A percentile compares a stretch with the other conserved stretches of the same genome.
These are phyloP conservation scores for Pseudomyrmex gracilis DNA, from an alignment of 1,140 invertebrate species.

Conservation along the genomic window DNA sequence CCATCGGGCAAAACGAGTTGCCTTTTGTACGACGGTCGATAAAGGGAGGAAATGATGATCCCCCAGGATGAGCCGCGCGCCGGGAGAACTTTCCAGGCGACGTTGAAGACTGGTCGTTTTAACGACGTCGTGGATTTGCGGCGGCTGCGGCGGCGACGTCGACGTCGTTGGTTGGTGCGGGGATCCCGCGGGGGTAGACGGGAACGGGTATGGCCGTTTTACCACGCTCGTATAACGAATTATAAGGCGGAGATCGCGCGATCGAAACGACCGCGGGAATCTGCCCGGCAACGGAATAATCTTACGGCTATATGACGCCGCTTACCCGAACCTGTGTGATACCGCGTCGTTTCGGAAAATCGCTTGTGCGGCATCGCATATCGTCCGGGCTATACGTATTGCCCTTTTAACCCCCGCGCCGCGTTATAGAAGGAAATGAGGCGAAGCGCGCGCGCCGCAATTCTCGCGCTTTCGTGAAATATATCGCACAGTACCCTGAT, in stretches of 20 bases:
- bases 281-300: slow-evolving; percentile 22
- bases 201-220: slow-evolving; percentile 48
- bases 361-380: slow-evolving; percentile 14
- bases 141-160: not conserved
- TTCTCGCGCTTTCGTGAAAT: not conserved
- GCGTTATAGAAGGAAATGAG: not conserved
- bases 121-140: slow-evolving; percentile 63
- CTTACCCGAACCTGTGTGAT: slow-evolving; percentile 2
- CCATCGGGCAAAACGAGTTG: slow-evolving; percentile 78
- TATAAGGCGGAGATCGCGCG: slow-evolving; percentile 37
- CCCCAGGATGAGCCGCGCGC: slow-evolving; percentile 56
- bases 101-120: slow-evolving; percentile 49
- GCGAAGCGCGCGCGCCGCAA: not conserved
- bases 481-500: not conserved
- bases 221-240: slow-evolving; percentile 64
- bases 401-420: not conserved
- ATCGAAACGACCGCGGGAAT: slow-evolving; percentile 50
- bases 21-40: slow-evolving; percentile 76
- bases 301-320: slow-evolving; percentile 16
- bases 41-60: slow-evolving; percentile 66
- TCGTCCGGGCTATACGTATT: slow-evolving; percentile 5
- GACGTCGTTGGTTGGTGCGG: not conserved
- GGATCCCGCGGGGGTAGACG: not conserved
- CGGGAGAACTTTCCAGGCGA: slow-evolving; percentile 47
- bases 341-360: slow-evolving; percentile 47